Conservation (phyloP, 2,888 invertebrate species). For the Crepidodera aurea region DNA sequence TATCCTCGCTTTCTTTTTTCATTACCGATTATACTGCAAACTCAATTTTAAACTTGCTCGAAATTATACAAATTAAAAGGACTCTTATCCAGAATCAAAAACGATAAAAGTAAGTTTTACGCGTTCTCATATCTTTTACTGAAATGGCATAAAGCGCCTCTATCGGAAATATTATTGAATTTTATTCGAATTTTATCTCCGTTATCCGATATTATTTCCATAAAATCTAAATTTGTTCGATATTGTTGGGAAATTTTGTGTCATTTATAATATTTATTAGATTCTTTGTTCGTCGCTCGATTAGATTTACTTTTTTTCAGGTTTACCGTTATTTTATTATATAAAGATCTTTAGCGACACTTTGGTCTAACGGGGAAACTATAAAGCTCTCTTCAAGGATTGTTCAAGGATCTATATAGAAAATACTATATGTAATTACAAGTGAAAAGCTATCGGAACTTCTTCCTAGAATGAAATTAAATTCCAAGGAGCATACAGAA, state of each 20-base stretch:
- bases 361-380: too few species aligned
- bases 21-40: not conserved
- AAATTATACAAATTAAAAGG: conserved; percentile 24
- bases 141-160: conserved; percentile 15
- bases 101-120: conserved; percentile 25
- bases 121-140: conserved; percentile 19
- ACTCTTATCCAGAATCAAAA: conserved; percentile 21
- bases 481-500: too few species aligned
- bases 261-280: conserved; percentile 12
- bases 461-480: too few species aligned
- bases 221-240: conserved; percentile 19
- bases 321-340: not conserved
- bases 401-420: too few species aligned
- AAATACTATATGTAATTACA: too few species aligned
- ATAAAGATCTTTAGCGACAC: not conserved
- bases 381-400: too few species aligned
- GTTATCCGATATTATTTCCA: conserved; percentile 19
- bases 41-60: conserved; percentile 3
- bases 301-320: too few species aligned
- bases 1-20: not conserved
- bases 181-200: conserved; percentile 27
- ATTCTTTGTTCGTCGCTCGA: too few species aligned
- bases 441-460: too few species aligned
- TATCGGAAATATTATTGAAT: conserved; percentile 29
- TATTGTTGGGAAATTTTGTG: conserved; percentile 9